phyloP scores from a whole-genome alignment of 2,888 invertebrate species.

The Bombyx huttoni region DNA sequence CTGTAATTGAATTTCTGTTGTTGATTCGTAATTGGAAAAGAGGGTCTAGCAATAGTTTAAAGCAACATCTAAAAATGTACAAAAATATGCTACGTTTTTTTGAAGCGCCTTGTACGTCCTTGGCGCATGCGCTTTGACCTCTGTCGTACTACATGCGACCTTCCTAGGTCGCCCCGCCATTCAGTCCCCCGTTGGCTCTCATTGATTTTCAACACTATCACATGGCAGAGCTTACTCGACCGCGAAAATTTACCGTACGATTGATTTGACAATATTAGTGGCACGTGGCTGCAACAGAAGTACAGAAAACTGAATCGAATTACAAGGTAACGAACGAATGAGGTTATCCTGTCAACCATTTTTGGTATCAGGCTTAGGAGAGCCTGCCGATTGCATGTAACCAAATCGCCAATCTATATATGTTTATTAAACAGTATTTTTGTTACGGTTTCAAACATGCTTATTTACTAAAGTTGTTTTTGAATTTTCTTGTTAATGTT shows the following conservation, averaged over 20 bases:
- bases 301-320: background rate
- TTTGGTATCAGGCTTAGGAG: too few species aligned
- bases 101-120: background rate
- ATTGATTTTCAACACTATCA: constrained; percentile 60
- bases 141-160: constrained; percentile 62
- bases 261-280: constrained; percentile 30
- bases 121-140: constrained; percentile 50
- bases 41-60: background rate
- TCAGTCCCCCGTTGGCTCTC: constrained; percentile 41
- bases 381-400: too few species aligned
- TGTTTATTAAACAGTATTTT: too few species aligned
- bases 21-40: too few species aligned
- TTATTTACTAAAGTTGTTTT: too few species aligned
- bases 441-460: too few species aligned
- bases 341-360: too few species aligned
- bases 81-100: background rate
- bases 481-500: background rate
- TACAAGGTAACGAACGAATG: background rate
- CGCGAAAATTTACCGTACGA: constrained; percentile 32
- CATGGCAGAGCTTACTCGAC: constrained; percentile 33
- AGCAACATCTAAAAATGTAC: background rate
- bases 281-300: constrained; percentile 17
- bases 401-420: too few species aligned
- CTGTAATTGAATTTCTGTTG: too few species aligned
- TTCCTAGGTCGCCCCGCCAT: constrained; percentile 63